Conservation (phyloP, 2,113 vertebrate species). For the Zosterops borbonicus region DNA sequence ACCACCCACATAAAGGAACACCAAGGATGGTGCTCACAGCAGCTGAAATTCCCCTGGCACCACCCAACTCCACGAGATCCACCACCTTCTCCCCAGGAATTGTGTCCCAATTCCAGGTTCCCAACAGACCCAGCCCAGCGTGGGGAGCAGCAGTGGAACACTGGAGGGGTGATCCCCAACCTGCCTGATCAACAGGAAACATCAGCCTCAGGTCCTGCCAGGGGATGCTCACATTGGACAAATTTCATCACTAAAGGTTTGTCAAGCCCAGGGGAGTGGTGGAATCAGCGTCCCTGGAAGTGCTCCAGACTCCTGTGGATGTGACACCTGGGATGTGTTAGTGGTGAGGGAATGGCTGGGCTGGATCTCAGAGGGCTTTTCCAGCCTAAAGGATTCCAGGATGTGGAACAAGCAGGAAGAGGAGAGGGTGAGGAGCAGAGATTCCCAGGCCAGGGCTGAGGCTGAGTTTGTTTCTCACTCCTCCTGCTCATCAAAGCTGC, state of each 20-base stretch:
- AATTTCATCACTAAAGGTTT: rapidly evolving
- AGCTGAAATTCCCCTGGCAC: background rate
- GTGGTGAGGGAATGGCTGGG: rapidly evolving
- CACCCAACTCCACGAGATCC: background rate
- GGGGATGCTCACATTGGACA: rapidly evolving
- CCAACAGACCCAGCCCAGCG: background rate
- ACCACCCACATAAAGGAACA: rapidly evolving
- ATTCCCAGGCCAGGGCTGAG: background rate
- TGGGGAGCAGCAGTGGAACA: background rate
- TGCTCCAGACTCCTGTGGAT: rapidly evolving
- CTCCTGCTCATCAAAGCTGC: background rate
- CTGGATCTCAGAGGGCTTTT: background rate
- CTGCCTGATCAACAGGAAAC: too few relatives aligned
- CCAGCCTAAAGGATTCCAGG: rapidly evolving
- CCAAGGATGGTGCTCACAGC: background rate
- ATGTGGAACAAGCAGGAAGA: background rate
- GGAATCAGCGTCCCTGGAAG: background rate
- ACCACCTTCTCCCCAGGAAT: background rate
- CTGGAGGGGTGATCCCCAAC: background rate
- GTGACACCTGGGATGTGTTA: rapidly evolving
- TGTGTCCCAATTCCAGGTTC: rapidly evolving
- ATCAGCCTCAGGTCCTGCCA: background rate
- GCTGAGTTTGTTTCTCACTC: background rate
- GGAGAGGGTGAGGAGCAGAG: background rate
- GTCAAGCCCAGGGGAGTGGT: background rate